Conservation (phyloP, 1,140 invertebrate species). For the Manduca sexta region DNA sequence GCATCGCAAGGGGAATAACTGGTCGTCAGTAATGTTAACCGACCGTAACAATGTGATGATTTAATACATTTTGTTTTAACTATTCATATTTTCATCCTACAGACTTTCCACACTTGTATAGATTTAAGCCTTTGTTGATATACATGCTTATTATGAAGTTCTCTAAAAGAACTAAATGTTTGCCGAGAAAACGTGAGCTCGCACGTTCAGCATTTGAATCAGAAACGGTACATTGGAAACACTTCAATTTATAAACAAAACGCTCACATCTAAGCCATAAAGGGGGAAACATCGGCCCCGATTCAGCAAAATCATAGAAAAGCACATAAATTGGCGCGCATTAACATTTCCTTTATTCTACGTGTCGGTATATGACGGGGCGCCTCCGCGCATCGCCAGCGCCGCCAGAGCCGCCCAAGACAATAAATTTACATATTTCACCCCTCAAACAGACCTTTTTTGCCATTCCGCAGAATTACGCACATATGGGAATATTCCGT, state of each 20-base stretch:
- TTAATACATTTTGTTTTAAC: constrained; percentile 26
- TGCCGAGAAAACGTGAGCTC: not conserved
- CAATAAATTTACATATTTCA: constrained; percentile 74
- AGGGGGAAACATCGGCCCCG: constrained; percentile 52
- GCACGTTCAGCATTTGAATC: no score
- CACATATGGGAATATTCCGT: constrained; percentile 72
- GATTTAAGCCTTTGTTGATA: no score
- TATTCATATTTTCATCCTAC: not conserved
- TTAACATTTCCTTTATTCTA: constrained; percentile 73
- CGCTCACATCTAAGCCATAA: constrained; percentile 47
- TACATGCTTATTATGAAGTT: no score
- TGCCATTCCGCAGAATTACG: constrained; percentile 72
- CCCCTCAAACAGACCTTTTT: constrained; percentile 73
- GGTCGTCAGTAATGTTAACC: constrained; percentile 48
- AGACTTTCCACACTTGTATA: no score
- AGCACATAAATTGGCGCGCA: constrained; percentile 70
- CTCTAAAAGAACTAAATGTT: no score
- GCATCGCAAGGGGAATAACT: constrained; percentile 48
- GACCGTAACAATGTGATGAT: constrained; percentile 30
- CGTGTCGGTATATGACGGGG: constrained; percentile 71
- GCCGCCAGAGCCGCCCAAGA: constrained; percentile 61
- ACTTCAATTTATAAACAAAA: constrained; percentile 58
- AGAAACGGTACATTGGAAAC: constrained; percentile 27
- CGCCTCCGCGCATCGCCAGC: constrained; percentile 31
- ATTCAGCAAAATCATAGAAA: constrained; percentile 72